A percentile compares a stretch with the other conserved stretches of the same genome.
Evolutionary conservation across 2,113 vertebrate species (phyloP).

Genomic region (Bufo bufo): DNA sequence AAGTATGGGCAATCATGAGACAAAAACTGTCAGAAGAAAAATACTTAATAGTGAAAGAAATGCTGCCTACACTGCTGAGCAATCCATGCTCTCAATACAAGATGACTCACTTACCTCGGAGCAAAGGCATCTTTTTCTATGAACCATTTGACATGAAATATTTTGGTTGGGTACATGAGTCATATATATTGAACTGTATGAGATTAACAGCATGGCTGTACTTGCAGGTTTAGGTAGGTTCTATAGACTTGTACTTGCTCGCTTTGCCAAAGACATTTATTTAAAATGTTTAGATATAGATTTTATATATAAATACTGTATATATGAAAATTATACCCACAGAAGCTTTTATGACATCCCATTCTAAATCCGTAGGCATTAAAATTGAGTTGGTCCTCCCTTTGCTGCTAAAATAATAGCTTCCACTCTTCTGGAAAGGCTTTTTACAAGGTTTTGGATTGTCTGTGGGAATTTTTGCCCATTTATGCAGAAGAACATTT

Average conservation of each 20-base stretch:
- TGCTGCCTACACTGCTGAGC: background rate
- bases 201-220: conserved; percentile 6
- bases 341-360: no score
- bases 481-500: no score
- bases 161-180: conserved; percentile 42
- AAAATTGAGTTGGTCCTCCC: no score
- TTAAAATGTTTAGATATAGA: background rate
- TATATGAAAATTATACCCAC: no score
- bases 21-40: background rate
- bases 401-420: no score
- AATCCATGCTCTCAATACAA: background rate
- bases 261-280: background rate
- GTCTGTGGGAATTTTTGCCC: no score
- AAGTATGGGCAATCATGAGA: conserved; percentile 12
- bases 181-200: background rate
- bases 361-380: no score
- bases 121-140: conserved; percentile 12
- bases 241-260: conserved; percentile 20
- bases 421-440: no score
- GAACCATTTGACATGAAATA: background rate
- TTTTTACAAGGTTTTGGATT: no score
- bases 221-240: background rate
- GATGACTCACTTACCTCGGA: conserved; percentile 27
- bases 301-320: background rate
- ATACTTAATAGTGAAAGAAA: background rate